phyloP scores from a whole-genome alignment of 1,140 invertebrate species.

The Drosophila nannoptera region DNA sequence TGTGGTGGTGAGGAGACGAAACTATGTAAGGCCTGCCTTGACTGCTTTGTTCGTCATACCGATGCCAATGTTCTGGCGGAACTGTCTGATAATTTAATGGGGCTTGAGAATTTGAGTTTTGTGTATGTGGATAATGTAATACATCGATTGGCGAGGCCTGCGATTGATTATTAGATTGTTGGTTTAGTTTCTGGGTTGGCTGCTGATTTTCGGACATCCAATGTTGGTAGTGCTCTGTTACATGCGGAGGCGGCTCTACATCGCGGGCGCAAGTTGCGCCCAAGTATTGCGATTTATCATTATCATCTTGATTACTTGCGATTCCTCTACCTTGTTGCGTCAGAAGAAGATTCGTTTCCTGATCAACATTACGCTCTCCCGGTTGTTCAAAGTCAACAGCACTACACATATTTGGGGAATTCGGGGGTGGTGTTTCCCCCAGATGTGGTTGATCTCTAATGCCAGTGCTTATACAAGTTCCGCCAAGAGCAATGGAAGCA shows the following conservation, averaged over 20 bases:
- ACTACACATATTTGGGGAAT: conserved; percentile 67
- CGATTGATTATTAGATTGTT: conserved; percentile 4
- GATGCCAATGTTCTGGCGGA: conserved; percentile 45
- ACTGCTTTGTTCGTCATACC: conserved; percentile 45
- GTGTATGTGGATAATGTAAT: conserved; percentile 45
- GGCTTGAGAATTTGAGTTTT: not conserved
- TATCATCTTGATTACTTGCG: conserved; percentile 1
- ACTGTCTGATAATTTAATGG: conserved; percentile 33
- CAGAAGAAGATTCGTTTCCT: conserved; percentile 12
- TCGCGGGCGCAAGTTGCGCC: conserved; percentile 23
- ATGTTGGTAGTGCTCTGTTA: conserved; percentile 56
- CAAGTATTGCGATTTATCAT: conserved; percentile 1
- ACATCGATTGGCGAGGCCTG: conserved; percentile 9
- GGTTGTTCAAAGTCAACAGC: conserved; percentile 64
- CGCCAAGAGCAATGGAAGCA: not conserved
- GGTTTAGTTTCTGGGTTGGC: conserved; percentile 38
- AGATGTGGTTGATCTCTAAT: conserved; percentile 55
- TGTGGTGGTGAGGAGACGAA: conserved; percentile 44
- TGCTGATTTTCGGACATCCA: conserved; percentile 59
- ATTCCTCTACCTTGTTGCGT: conserved; percentile 27
- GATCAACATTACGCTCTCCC: conserved; percentile 19
- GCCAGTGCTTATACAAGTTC: not conserved
- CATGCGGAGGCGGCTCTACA: conserved; percentile 27
- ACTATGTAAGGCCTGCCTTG: conserved; percentile 43
- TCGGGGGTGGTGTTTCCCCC: conserved; percentile 67